A percentile compares a stretch with the other conserved stretches of the same genome.
phyloP scores from a whole-genome alignment of 1,140 invertebrate genomes.

The Neodiprion fabricii region DNA sequence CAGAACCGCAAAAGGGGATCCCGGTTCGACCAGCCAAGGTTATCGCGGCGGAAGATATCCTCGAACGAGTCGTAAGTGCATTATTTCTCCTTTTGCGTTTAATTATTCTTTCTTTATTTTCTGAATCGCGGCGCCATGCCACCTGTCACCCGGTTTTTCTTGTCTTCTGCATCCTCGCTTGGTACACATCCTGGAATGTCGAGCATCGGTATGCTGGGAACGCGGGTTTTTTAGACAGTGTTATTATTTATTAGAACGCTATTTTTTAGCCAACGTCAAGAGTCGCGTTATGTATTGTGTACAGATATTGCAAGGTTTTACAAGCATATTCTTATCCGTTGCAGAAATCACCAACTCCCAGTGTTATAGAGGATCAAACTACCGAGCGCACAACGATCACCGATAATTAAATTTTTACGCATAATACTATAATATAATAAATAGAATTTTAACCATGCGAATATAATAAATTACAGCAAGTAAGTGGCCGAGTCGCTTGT shows the following conservation, averaged over 20 bases:
- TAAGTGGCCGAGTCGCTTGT: too few species aligned
- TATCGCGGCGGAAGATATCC: slow-evolving; percentile 70
- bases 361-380: slow-evolving; percentile 45
- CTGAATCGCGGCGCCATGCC: background rate
- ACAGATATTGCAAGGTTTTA: too few species aligned
- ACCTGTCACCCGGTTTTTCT: background rate
- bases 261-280: background rate
- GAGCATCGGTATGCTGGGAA: background rate
- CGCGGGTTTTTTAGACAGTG: slow-evolving; percentile 8
- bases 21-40: slow-evolving; percentile 69
- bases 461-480: background rate
- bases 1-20: slow-evolving; percentile 69
- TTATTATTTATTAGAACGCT: background rate
- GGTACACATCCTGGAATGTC: too few species aligned
- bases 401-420: slow-evolving; percentile 28
- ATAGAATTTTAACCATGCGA: background rate
- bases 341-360: slow-evolving; percentile 52
- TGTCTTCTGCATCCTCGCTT: background rate
- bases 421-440: background rate
- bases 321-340: slow-evolving; percentile 25
- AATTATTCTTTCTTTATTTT: slow-evolving; percentile 13
- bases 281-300: too few species aligned
- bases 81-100: slow-evolving; percentile 16
- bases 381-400: slow-evolving; percentile 46
- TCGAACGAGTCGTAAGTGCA: slow-evolving; percentile 53